Evolutionary conservation across 2,113 vertebrate species (phyloP).

Genomic region (Chroicocephalus ridibundus): DNA sequence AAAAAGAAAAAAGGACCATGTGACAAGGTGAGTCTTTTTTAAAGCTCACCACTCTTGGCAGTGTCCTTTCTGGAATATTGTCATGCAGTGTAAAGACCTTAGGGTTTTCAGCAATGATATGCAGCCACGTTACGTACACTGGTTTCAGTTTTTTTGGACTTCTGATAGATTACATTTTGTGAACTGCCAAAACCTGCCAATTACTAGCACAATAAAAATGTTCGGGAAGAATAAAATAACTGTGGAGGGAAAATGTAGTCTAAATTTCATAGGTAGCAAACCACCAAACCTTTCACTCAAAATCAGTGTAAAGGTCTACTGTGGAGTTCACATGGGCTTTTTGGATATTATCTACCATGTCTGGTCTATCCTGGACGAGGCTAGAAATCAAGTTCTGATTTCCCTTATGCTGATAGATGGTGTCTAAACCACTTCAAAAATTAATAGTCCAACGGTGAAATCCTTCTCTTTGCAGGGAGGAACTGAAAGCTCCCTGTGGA

Average conservation of each 20-base stretch:
- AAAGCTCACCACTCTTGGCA: not conserved
- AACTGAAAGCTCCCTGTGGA: not conserved
- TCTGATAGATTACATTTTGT: not conserved
- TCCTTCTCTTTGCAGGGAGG: not conserved
- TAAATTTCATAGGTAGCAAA: not conserved
- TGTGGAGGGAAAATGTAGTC: not conserved
- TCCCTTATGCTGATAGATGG: not conserved
- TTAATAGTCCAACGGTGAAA: not conserved
- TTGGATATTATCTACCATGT: not conserved
- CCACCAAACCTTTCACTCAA: not conserved
- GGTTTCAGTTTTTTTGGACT: conserved; percentile 2
- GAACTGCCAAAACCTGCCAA: conserved; percentile 53
- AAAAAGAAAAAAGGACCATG: not conserved
- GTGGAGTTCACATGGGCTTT: not conserved
- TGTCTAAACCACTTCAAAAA: not conserved
- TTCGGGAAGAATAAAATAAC: conserved; percentile 8
- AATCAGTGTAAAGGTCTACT: not conserved
- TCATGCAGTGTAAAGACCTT: not conserved
- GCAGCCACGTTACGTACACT: not conserved
- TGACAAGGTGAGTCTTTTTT: not conserved
- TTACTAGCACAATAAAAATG: not conserved
- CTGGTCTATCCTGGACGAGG: not conserved
- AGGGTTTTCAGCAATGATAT: not conserved
- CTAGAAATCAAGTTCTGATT: not conserved
- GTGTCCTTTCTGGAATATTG: not conserved